Base-by-base conservation (phyloP, 2,113 vertebrate species). In the Pitta sordida region DNA sequence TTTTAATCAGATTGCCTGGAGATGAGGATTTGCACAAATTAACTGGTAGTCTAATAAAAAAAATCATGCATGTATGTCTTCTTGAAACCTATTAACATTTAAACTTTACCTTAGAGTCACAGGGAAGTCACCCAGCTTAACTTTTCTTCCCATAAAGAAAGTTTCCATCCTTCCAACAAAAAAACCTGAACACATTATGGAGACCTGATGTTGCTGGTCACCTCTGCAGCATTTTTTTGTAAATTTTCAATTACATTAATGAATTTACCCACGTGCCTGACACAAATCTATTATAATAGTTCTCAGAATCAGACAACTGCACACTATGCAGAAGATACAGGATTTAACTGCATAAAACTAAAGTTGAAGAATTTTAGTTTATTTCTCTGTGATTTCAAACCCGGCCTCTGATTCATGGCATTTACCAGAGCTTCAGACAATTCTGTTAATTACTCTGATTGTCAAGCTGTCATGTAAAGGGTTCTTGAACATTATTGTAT, bases 21-120 rank as follows among this genome's bases (percentile, higher is more conserved):
- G 94, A 97, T 95, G 48, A 95, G 69, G 59, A 95, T 62, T 93
- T 71, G 49, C 73, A 90, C 82, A 95, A 96, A 97, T 96, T 94
- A 97, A 95, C 76, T 49, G 17, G 19, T 77, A 95, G 70, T 51
- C 63, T 76, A 22, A 92, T 82, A 64, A 70, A 67, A 68, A 59
- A 71, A 55, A 56, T 15, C 6, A 56, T 2, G 8, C 58, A 69
- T 0, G 1, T 21, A 27, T 20, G 56, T 69, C 80, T 32, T 91
- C 53, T 32, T 39, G 44, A 96, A 94, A 60, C 68, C 37, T 80
- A 94, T 94, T 93, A 97, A 96, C 89, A 80, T 88, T 88, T 88
- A 81, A 96, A 90, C 79, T 92, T 95, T 70, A 90, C 85, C 48
- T 56, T 22, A 36, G 30, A 94, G 76, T 76, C 8, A 71, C 52